Base-by-base conservation (phyloP, 2,797 vertebrate genomes). In the Cuniculus paca region DNA sequence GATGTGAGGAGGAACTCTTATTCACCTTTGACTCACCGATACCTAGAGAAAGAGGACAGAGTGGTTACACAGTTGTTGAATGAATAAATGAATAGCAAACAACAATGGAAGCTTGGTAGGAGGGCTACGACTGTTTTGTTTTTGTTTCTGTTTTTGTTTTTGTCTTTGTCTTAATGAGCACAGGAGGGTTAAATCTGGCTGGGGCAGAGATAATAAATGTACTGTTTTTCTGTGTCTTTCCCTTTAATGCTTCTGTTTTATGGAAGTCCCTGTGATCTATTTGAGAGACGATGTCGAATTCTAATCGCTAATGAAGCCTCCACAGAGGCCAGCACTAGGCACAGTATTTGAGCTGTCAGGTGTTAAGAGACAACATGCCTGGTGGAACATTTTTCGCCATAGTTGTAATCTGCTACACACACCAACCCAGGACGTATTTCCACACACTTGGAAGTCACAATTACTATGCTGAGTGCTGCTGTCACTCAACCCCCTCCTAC, bases 281-380 rank as follows among this genome's bases (percentile, higher is more conserved):
- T 24, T 80, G 86, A 92, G 75, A 58, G 36, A 90, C 12, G 56
- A 68, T n/a, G 4, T 42, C n/a, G 70, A 87, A 95, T 94, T 88
- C 85, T 79, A 85, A 75, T 79, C 63, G 52, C 50, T 94, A 92
- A 83, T 56, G 61, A 96, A 75, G 48, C n/a, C 86, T 96, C 85
- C 14, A 0, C 13, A 56, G 89, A 56, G 89, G 61, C 92, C 88
- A 95, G 85, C 81, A 65, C 83, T 90, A 60, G 93, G 17, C 36
- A 14, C 48, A 88, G 52, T 60, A 54, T 97, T 95, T 97, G 90
- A 95, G 86, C 83, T 91, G 88, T 93, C 97, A 84, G 94, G 84
- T 91, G 91, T 92, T 96, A 79, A 78, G 63, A 89, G 88, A 94
- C 91, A 89, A 78, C 94, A 95, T 60, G 81, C 85, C 84, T 83